These are phyloP conservation scores for Irena cyanogastra DNA, from an alignment of 2,113 vertebrate genomes.

Conservation along the genomic window DNA sequence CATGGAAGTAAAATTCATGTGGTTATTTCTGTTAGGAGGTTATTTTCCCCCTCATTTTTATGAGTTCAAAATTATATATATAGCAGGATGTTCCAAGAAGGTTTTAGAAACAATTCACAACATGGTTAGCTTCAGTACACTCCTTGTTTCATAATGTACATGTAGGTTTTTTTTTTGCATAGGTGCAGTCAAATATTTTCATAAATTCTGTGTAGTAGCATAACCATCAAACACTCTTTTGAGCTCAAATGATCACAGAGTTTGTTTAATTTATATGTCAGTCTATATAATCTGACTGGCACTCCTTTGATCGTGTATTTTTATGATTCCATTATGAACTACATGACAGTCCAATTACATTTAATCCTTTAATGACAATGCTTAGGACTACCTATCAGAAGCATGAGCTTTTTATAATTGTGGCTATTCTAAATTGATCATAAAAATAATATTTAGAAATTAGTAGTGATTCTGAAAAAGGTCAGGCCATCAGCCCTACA, in stretches of 20 bases:
- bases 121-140: background rate
- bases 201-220: background rate
- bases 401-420: background rate
- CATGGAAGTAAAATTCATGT: background rate
- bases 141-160: rapidly evolving
- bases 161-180: background rate
- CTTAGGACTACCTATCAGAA: background rate
- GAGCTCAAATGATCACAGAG: background rate
- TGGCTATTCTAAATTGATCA: background rate
- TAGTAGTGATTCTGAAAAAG: background rate
- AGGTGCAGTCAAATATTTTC: background rate
- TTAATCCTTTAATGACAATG: background rate
- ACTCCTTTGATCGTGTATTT: background rate
- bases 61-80: background rate
- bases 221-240: background rate
- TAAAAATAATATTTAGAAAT: background rate
- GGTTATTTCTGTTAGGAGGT: background rate
- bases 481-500: background rate
- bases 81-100: background rate
- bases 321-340: background rate
- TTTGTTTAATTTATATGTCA: background rate
- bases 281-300: background rate
- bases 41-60: background rate
- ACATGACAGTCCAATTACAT: background rate
- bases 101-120: background rate